Evolutionary conservation across 2,797 vertebrate genomes (phyloP).

Genomic region (Phrynocephalus forsythii): DNA sequence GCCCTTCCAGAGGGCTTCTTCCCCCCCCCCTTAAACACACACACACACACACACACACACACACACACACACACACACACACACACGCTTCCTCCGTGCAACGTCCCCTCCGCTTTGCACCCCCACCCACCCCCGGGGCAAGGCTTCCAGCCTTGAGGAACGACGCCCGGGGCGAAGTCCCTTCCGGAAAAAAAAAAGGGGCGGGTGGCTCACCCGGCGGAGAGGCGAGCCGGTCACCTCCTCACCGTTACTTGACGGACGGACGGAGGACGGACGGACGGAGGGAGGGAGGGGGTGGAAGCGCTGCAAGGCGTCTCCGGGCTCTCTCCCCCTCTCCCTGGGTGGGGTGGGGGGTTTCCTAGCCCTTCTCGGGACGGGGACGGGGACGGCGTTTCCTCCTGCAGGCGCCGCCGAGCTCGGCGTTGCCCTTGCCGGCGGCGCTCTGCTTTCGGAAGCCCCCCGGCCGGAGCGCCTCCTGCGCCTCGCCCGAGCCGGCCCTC

Average conservation of each 20-base stretch:
- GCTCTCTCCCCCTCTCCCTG: too few species aligned
- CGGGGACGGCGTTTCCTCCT: constrained; percentile 36
- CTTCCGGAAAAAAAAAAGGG: not conserved
- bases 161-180: not conserved
- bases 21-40: not conserved
- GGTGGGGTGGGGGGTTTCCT: too few species aligned
- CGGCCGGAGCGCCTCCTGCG: not conserved
- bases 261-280: too few species aligned
- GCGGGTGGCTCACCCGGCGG: too few species aligned
- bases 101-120: not conserved
- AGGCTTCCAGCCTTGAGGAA: not conserved
- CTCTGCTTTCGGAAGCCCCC: not conserved
- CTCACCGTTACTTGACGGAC: too few species aligned
- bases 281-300: too few species aligned
- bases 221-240: not conserved
- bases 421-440: not conserved
- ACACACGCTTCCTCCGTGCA: not conserved
- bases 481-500: too few species aligned
- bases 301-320: too few species aligned
- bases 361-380: too few species aligned
- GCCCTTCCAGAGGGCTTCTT: not conserved
- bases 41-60: too few species aligned
- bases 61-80: too few species aligned
- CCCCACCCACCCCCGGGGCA: not conserved
- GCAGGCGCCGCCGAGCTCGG: not conserved